Conservation (phyloP, 2,888 invertebrate species). For the Orthosia gracilis region DNA sequence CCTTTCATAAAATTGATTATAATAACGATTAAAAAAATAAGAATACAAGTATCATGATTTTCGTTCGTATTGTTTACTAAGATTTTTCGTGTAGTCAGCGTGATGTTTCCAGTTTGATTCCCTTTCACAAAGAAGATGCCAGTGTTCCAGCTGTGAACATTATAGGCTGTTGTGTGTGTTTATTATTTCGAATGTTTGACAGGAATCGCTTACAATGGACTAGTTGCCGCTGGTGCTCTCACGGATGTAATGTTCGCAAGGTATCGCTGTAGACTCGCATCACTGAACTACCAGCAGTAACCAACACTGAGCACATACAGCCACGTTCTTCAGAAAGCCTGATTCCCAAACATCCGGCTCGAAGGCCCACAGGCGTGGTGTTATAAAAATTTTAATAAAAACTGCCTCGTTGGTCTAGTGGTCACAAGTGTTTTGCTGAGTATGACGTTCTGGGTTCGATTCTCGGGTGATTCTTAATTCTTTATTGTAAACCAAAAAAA, state of each 20-base stretch:
- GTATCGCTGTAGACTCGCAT: background rate
- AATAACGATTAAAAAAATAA: background rate
- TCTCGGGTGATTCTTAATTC: no score
- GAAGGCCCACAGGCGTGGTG: background rate
- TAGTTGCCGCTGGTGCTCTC: background rate
- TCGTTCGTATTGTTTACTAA: background rate
- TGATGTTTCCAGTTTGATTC: background rate
- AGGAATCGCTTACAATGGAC: background rate
- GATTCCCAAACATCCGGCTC: constrained; percentile 8
- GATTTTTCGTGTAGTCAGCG: no score
- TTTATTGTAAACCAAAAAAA: no score
- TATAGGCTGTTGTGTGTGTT: background rate
- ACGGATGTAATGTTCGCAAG: no score
- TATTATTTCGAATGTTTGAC: background rate
- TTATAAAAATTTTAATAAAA: no score
- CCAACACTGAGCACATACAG: background rate
- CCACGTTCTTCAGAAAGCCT: background rate
- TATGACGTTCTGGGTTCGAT: no score
- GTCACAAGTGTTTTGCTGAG: no score
- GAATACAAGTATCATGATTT: background rate
- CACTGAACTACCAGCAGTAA: background rate
- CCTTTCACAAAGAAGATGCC: background rate
- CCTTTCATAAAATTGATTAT: background rate
- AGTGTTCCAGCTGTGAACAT: background rate
- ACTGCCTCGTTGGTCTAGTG: no score